Percentiles rank a stretch among this genome's conserved stretches.
Evolutionary conservation across 2,888 invertebrate genomes (phyloP).

Genomic region (Craniophora ligustri): DNA sequence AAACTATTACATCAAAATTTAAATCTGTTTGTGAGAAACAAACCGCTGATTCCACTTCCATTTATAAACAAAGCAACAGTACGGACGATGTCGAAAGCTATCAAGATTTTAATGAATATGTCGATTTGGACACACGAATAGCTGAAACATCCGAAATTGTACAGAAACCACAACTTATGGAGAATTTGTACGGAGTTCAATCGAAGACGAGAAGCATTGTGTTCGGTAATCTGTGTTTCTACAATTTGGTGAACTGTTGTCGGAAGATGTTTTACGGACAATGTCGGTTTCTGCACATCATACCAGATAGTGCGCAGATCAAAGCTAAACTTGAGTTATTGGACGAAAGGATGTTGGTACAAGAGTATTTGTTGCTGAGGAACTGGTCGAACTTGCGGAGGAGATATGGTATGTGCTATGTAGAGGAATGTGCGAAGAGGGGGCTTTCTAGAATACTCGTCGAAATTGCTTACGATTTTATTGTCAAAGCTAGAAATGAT

Average conservation of each 20-base stretch:
- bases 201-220: slow-evolving; percentile 50
- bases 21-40: slow-evolving; percentile 69
- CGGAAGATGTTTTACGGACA: slow-evolving; percentile 33
- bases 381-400: slow-evolving; percentile 52
- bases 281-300: slow-evolving; percentile 66
- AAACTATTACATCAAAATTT: slow-evolving; percentile 11
- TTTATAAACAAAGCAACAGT: slow-evolving; percentile 54
- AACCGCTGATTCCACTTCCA: slow-evolving; percentile 74
- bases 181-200: slow-evolving; percentile 35
- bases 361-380: slow-evolving; percentile 68
- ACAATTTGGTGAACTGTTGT: slow-evolving; percentile 64
- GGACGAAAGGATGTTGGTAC: slow-evolving; percentile 60
- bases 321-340: slow-evolving; percentile 46
- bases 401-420: slow-evolving; percentile 62
- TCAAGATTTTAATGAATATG: slow-evolving; percentile 27
- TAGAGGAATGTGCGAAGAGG: slow-evolving; percentile 66
- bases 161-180: slow-evolving; percentile 31
- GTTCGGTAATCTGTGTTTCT: slow-evolving; percentile 70
- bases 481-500: slow-evolving; percentile 37
- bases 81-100: slow-evolving; percentile 27
- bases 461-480: slow-evolving; percentile 71
- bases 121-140: slow-evolving; percentile 29
- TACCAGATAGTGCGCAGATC: slow-evolving; percentile 40
- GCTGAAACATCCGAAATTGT: slow-evolving; percentile 18
- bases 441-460: slow-evolving; percentile 65